A percentile compares a stretch with the other conserved stretches of the same genome.
These are phyloP conservation scores for Lacanobia wlatinum DNA, from an alignment of 2,888 invertebrate species.

Conservation along the genomic window DNA sequence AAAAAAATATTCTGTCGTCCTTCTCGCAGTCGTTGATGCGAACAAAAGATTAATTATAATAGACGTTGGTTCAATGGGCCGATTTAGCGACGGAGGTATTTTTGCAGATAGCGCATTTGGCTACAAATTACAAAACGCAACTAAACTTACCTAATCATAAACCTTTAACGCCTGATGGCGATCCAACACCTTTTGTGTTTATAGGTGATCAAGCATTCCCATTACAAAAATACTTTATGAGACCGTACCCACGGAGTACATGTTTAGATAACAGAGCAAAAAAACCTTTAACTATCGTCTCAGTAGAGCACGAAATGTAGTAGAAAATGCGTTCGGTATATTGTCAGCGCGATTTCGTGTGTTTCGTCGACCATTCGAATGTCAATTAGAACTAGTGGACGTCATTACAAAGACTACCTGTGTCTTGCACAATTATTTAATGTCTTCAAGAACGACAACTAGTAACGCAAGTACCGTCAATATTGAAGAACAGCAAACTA, in stretches of 20 bases:
- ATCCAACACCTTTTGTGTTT: constrained; percentile 58
- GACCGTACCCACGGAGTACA: constrained; percentile 49
- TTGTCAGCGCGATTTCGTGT: constrained; percentile 29
- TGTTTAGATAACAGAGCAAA: constrained; percentile 46
- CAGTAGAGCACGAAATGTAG: constrained; percentile 47
- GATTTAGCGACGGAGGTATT: constrained; percentile 56
- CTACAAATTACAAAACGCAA: constrained; percentile 38
- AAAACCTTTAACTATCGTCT: constrained; percentile 54
- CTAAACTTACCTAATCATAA: constrained; percentile 51
- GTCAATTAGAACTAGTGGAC: constrained; percentile 60
- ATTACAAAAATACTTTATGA: constrained; percentile 54
- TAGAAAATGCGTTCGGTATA: constrained; percentile 34
- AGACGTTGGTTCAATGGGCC: constrained; percentile 52
- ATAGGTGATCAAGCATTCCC: constrained; percentile 29
- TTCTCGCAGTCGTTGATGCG: constrained; percentile 1
- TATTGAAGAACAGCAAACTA: constrained; percentile 59
- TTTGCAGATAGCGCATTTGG: constrained; percentile 61
- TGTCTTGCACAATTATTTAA: constrained; percentile 58
- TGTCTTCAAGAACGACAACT: constrained; percentile 57
- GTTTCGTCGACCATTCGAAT: constrained; percentile 60
- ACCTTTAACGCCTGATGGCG: constrained; percentile 49
- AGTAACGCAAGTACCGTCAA: constrained; percentile 49
- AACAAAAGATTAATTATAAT: constrained; percentile 17
- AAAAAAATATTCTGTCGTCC: background rate
- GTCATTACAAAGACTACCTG: constrained; percentile 59